Base-by-base conservation (phyloP, 1,140 invertebrate species). In the Centruroides vittatus region DNA sequence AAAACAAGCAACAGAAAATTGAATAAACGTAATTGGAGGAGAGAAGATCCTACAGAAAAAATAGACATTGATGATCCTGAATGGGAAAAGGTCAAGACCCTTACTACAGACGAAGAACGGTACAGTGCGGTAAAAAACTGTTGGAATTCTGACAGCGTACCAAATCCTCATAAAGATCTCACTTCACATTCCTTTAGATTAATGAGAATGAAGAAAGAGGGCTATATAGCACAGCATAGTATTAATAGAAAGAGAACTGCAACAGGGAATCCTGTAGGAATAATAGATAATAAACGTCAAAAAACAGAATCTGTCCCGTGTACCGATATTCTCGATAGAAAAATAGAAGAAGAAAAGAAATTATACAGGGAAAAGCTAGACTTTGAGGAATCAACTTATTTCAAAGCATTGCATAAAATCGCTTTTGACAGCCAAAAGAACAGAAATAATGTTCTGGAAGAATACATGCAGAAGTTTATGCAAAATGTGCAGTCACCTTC, bases 51-150 rank as follows among this genome's bases (percentile, higher is more conserved):
- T 41, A 6, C 8, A 4, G 65, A 66, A 63, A 65, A 59, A 23
- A 54, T 57, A 36, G 65, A 66, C 35, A 55, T 65, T n/a, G 36
- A 41, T 23, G 34, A 65, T 59, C 61, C 63, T 41, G 61, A 58
- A 47, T 66, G 65, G 65, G 47, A 66, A 35, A 23, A 10, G 41
- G 23, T 66, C 46, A 61, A 58, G 47, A 48, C 47, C n/a, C 47
- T 66, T 35, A 35, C 13, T 11, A 62, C 52, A 41, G 58, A 66
- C 57, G 61, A 65, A 57, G 60, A 66, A 54, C 57, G 65, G n/a
- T 66, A 66, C 47, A 35, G 47, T 13, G 57, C 56, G 46, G 65
- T 66, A 4, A 57, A 57, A 34, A 47, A 62, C 3, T 51, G 63
- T n/a, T 66, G 65, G 65, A 48, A 55, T 49, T 62, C 53, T 47